These are phyloP conservation scores for Dryocosmus kuriphilus DNA, from an alignment of 2,888 invertebrate genomes.

Conservation along the genomic window DNA sequence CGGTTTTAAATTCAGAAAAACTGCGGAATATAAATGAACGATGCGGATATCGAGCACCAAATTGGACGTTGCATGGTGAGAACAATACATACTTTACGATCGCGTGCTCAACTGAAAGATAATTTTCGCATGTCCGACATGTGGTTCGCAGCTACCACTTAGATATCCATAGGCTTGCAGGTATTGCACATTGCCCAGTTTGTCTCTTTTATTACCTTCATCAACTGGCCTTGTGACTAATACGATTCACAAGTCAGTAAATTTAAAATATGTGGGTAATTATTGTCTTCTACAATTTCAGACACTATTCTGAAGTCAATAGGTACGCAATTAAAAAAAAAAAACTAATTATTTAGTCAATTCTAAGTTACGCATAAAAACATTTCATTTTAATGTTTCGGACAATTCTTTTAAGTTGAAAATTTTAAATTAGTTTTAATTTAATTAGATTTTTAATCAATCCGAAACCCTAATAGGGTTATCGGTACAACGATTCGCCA, in stretches of 20 bases:
- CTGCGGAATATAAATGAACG: slow-evolving; percentile 33
- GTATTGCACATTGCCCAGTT: slow-evolving; percentile 61
- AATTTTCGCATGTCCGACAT: slow-evolving; percentile 66
- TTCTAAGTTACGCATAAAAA: no score
- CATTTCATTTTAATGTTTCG: no score
- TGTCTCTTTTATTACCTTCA: slow-evolving; percentile 64
- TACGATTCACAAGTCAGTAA: slow-evolving; percentile 3
- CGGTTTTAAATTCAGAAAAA: background rate
- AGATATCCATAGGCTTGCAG: slow-evolving; percentile 58
- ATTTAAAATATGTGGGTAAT: background rate
- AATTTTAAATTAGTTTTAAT: no score
- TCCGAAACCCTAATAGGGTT: no score
- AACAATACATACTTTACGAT: slow-evolving; percentile 60
- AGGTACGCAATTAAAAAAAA: background rate
- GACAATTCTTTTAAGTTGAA: no score
- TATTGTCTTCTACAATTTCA: background rate
- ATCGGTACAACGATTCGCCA: no score
- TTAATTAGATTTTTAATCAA: no score
- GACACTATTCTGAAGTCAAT: background rate
- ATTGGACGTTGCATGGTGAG: slow-evolving; percentile 44
- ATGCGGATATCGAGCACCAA: slow-evolving; percentile 48
- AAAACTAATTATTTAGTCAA: no score
- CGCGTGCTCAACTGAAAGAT: slow-evolving; percentile 61
- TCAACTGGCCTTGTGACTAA: slow-evolving; percentile 46
- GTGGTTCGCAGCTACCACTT: slow-evolving; percentile 57